Percentiles rank a stretch among this genome's conserved stretches.
Evolutionary conservation across 2,797 vertebrate genomes (phyloP).

Genomic region (Vultur gryphus): DNA sequence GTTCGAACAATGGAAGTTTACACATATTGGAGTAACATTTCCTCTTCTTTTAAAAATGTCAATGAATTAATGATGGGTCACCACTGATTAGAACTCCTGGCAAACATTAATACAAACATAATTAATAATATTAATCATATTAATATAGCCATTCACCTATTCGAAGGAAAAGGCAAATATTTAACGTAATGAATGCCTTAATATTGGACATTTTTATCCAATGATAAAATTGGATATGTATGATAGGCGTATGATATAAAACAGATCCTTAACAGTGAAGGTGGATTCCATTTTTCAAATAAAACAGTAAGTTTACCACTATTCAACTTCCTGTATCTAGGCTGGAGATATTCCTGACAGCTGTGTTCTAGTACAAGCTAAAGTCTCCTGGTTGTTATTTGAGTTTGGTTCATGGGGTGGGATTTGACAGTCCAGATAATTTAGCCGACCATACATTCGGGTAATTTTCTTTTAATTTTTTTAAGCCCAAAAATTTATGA

Average conservation of each 20-base stretch:
- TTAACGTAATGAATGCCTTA: not conserved
- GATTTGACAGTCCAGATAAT: not conserved
- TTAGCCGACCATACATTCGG: not conserved
- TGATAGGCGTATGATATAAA: not conserved
- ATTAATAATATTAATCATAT: not conserved
- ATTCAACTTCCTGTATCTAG: not conserved
- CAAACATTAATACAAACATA: not conserved
- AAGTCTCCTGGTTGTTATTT: not conserved
- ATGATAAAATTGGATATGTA: not conserved
- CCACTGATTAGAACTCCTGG: not conserved
- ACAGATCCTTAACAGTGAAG: not conserved
- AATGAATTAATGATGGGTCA: not conserved
- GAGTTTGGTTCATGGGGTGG: not conserved
- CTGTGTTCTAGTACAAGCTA: not conserved
- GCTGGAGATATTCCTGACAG: not conserved
- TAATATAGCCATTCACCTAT: not conserved
- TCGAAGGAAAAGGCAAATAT: not conserved
- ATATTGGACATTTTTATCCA: not conserved
- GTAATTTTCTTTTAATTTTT: not conserved
- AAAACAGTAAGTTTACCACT: not conserved
- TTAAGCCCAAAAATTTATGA: not conserved
- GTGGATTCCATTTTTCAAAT: not conserved
- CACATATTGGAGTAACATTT: not conserved
- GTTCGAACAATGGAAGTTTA: not conserved
- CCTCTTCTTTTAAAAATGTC: not conserved